Evolutionary conservation across 1,140 invertebrate genomes (phyloP), one percentile per base, ranked within the genome.

Genomic region (Meteorus sp.): DNA sequence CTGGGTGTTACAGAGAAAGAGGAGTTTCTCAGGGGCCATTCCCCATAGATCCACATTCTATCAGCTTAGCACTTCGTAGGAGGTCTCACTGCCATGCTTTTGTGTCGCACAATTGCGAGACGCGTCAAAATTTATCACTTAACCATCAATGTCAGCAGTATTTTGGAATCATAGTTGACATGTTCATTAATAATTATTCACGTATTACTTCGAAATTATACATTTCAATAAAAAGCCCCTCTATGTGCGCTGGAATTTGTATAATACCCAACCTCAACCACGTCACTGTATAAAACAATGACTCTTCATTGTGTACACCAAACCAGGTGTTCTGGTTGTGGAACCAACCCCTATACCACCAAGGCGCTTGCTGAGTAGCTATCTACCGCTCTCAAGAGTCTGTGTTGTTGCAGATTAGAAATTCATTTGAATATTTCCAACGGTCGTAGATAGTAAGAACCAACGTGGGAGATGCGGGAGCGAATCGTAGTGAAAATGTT

Each of bases 51-150:
- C 73, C 74, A 66, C 69, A 69, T 74, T 74, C 75, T 78, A 79
- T 74, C 75, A 69, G 75, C 75, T 79, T 79, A 77, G 70, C 71
- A 69, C 71, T 69, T 74, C 64, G 68, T 69, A 73, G 74, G 76
- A 66, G 73, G 75, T 75, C 72, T 57, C 67, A 54, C 61, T 63
- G 68, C 66, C 64, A 60, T 67, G 52, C 62, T 63, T 68, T 71
- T 64, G 56, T 62, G 61, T 59, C 56, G 53, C 44, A 22, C 1
- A 47, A 6, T 25, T 13, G 8, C n/a, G n/a, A n/a, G n/a, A n/a
- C n/a, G n/a, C n/a, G n/a, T n/a, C n/a, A n/a, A n/a, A n/a, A n/a
- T n/a, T n/a, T n/a, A n/a, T n/a, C n/a, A n/a, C n/a, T n/a, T n/a
- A n/a, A n/a, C n/a, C n/a, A n/a, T n/a, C n/a, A n/a, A n/a, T n/a